A percentile compares a stretch with the other conserved stretches of the same genome.
phyloP scores from a whole-genome alignment of 2,888 invertebrate genomes.

The Ferdinandea cuprea region DNA sequence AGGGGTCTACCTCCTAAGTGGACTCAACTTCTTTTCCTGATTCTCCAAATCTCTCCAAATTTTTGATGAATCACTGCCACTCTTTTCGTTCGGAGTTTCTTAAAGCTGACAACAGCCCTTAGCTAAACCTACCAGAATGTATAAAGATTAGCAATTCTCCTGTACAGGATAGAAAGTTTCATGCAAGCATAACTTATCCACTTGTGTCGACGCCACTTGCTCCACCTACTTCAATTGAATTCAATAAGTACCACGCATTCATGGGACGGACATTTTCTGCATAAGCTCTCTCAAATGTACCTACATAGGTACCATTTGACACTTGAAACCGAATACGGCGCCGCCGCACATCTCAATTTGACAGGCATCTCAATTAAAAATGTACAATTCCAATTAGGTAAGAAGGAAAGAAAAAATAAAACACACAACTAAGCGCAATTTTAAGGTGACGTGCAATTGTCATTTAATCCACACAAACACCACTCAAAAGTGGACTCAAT shows the following conservation, averaged over 20 bases:
- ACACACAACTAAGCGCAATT: background rate
- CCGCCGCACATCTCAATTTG: conserved; percentile 11
- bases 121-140: too few species aligned
- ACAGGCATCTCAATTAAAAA: conserved; percentile 51
- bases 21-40: too few species aligned
- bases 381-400: conserved; percentile 34
- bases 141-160: background rate
- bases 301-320: conserved; percentile 12
- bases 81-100: too few species aligned
- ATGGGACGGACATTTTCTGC: too few species aligned
- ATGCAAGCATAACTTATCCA: background rate
- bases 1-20: too few species aligned
- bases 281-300: conserved; percentile 3
- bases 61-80: background rate
- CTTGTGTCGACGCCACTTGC: background rate
- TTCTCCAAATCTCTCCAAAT: too few species aligned
- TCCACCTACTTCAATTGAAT: conserved; percentile 1
- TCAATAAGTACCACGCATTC: background rate
- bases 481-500: conserved; percentile 12
- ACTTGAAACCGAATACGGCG: conserved; percentile 36
- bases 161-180: background rate
- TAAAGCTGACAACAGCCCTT: too few species aligned
- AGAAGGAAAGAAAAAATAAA: background rate
- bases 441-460: conserved; percentile 42
- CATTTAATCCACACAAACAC: conserved; percentile 21